Evolutionary conservation across 2,888 invertebrate genomes (phyloP).

Genomic region (Cremastobaeus sp.): DNA sequence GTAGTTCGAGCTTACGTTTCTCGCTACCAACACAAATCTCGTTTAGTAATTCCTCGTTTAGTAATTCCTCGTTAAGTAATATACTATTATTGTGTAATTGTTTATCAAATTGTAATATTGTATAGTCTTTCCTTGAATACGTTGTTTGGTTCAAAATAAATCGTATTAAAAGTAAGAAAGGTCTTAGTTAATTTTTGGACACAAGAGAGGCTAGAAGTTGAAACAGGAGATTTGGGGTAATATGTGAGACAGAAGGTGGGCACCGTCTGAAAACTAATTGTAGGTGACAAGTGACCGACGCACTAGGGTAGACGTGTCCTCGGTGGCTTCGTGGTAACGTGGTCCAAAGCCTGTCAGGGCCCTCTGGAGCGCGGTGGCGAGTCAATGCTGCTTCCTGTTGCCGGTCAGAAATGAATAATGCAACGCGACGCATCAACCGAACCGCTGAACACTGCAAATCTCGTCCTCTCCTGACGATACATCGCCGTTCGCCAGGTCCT

Average conservation of each 20-base stretch:
- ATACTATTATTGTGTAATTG: no score
- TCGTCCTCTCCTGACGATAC: slow-evolving; percentile 68
- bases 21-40: no score
- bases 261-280: slow-evolving; percentile 65
- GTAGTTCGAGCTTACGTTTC: no score
- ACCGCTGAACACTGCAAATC: slow-evolving; percentile 71
- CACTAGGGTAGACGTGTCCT: slow-evolving; percentile 50
- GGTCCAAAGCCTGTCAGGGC: slow-evolving; percentile 63
- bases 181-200: no score
- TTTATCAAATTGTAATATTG: no score
- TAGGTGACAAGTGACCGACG: slow-evolving; percentile 67
- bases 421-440: slow-evolving; percentile 73
- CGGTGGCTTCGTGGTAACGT: slow-evolving; percentile 68
- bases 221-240: no score
- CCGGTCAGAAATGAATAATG: slow-evolving; percentile 74
- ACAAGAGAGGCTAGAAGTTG: no score
- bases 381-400: slow-evolving; percentile 68
- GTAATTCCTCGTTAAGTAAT: no score
- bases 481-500: slow-evolving; percentile 29
- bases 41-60: no score
- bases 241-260: slow-evolving; percentile 29
- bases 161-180: no score
- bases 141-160: no score
- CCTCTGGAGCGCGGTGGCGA: slow-evolving; percentile 63
- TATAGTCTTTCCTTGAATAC: no score